Evolutionary conservation across 2,888 invertebrate species (phyloP), one percentile per base, ranked within the genome.

Genomic region (Ametastegia equiseti): DNA sequence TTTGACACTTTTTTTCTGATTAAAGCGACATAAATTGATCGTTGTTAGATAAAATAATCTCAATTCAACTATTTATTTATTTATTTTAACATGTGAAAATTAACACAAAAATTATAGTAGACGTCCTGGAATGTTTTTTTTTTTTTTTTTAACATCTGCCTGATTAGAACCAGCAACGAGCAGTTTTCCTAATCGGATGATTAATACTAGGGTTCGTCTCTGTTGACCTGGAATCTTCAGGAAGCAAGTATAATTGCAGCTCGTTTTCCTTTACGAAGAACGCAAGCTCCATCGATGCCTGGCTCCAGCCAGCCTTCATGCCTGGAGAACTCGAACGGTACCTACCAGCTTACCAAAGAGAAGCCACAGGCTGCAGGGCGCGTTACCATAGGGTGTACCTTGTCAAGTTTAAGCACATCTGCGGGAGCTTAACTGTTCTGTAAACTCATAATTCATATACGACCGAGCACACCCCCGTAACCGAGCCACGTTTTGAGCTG

Each of bases 361-460:
- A 60, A 33, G 19, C 45, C 27, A 36, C 60, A 78, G 42, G 19
- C 15, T 63, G n/a, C 23, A 19, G 42, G n/a, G 42, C 42, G 60
- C 60, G 36, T 71, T 71, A 71, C 71, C 75, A 27, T 36, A 33
- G 54, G 36, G 36, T 75, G 54, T 75, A 78, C 57, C 78, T 60
- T 42, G 78, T 78, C 78, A 33, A 60, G 57, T 78, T 60, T 42
- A 78, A 63, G 60, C 63, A 78, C 63, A 78, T 78, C 78, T 60
- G 78, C 60, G 42, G 42, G 78, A n/a, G n/a, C n/a, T 60, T 78
- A 42, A 42, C 60, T 47, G 78, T 78, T 78, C 78, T 63, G 30
- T 42, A 78, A 78, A 63, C 78, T 78, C 60, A 78, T 78, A 78
- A 78, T 78, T 78, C 78, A 78, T 39, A n/a, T n/a, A 42, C 57